Evolutionary conservation across 2,888 invertebrate genomes (phyloP), one percentile per base, ranked within the genome.

Genomic region (Spatulosminthurus flaviceps): DNA sequence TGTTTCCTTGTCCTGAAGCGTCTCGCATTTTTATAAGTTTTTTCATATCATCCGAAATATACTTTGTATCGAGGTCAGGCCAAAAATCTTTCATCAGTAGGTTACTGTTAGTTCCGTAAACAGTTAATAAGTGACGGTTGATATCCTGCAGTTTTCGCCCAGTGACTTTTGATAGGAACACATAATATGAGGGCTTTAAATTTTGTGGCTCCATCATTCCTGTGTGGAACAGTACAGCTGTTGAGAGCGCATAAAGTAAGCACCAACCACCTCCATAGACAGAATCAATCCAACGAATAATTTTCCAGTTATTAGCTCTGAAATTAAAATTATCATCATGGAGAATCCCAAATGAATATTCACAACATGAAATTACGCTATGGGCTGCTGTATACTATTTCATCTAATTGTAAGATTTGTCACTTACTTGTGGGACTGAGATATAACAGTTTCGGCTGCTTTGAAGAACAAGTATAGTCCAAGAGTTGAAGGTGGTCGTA

Each of bases 111-210:
- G 82, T 81, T 29, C 84, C 84, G 43, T 85, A 85, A 1, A 82
- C 81, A 0, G 83, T 80, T 19, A 85, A 41, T 4, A 84, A 51
- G 64, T 83, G 83, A 21, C 85, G 80, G 51, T 85, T 85, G n/a
- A 85, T 85, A 24, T 84, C 84, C 61, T 82, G 81, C 24, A 85
- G 69, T 69, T 82, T 85, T 71, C 82, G 28, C n/a, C 93, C 93
- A 0, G 95, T 95, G 81, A 94, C 89, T 80, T 90, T 90, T 82
- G 91, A 90, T 64, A 95, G 88, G 87, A 95, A 95, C 87, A 92
- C 93, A 91, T 93, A 94, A 88, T 95, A 95, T 78, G 93, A 94
- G n/a, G 92, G 90, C 82, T 95, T 89, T 82, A 95, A 87, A 86
- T 92, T 92, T 80, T 92, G 92, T 0, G 95, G 94, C 87, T 95